Evolutionary conservation across 2,113 vertebrate genomes (phyloP).

Genomic region (Leucoraja erinaceus): DNA sequence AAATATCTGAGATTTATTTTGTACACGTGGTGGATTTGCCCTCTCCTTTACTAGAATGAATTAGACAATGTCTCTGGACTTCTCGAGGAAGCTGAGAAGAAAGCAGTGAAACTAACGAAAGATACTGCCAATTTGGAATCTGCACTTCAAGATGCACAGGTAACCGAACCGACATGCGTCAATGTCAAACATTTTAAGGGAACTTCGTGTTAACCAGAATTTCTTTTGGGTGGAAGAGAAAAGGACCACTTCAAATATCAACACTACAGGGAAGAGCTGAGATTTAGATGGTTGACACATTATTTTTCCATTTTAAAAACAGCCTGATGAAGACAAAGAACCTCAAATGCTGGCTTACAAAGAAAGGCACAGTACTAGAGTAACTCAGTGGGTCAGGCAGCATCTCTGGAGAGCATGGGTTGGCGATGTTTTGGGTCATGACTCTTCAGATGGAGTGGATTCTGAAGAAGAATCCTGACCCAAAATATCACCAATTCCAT

Average conservation of each 20-base stretch:
- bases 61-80: conserved; percentile 80
- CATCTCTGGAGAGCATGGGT: too few species aligned
- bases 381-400: too few species aligned
- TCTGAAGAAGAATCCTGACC: too few species aligned
- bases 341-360: too few species aligned
- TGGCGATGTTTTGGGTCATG: too few species aligned
- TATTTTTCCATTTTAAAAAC: not conserved
- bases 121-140: conserved; percentile 81
- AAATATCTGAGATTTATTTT: not conserved
- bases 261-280: not conserved
- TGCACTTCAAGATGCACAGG: conserved; percentile 90
- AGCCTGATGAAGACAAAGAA: too few species aligned
- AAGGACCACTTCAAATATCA: not conserved
- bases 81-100: conserved; percentile 91
- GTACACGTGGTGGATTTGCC: not conserved
- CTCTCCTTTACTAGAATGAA: conserved; percentile 65
- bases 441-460: too few species aligned
- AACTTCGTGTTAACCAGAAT: too few species aligned
- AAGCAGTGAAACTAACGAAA: conserved; percentile 85
- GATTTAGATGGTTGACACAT: too few species aligned
- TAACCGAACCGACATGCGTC: conserved; percentile 45
- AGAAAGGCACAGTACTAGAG: too few species aligned
- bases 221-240: not conserved
- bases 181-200: not conserved
- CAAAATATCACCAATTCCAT: too few species aligned